phyloP scores from a whole-genome alignment of 1,140 invertebrate genomes.

The Brachionus rotundiformis region DNA sequence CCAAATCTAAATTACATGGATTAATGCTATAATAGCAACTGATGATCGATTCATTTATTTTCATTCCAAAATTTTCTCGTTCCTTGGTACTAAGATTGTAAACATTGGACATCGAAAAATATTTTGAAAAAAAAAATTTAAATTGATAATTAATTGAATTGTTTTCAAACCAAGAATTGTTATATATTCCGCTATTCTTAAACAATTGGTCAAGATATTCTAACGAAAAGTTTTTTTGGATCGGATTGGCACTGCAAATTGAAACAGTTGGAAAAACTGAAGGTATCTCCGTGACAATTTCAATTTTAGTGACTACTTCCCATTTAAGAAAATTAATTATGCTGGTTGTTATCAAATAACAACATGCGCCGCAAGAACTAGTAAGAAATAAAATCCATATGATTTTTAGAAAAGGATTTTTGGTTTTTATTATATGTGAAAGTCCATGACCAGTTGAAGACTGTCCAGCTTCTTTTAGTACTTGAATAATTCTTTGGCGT shows the following conservation, averaged over 20 bases:
- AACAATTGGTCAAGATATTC: neutral
- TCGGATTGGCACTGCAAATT: slow-evolving; percentile 1
- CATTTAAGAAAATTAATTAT: neutral
- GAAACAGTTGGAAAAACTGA: slow-evolving; percentile 9
- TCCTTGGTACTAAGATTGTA: neutral
- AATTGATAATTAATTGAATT: neutral
- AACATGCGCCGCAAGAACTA: neutral
- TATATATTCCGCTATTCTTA: neutral
- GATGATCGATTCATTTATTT: neutral
- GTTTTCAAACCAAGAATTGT: neutral
- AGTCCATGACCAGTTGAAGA: slow-evolving; percentile 12
- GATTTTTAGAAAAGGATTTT: neutral
- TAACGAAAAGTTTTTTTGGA: neutral
- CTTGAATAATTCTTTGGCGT: neutral
- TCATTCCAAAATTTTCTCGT: neutral
- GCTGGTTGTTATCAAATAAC: neutral
- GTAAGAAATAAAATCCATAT: neutral
- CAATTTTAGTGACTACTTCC: slow-evolving; percentile 43
- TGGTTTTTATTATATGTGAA: neutral
- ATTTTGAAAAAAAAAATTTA: neutral
- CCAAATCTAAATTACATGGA: neutral
- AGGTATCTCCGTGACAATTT: neutral
- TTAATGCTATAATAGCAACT: neutral
- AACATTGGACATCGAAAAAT: neutral
- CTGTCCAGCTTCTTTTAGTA: neutral